Evolutionary conservation across 2,888 invertebrate species (phyloP).

Genomic region (Boloria euphrosyne): DNA sequence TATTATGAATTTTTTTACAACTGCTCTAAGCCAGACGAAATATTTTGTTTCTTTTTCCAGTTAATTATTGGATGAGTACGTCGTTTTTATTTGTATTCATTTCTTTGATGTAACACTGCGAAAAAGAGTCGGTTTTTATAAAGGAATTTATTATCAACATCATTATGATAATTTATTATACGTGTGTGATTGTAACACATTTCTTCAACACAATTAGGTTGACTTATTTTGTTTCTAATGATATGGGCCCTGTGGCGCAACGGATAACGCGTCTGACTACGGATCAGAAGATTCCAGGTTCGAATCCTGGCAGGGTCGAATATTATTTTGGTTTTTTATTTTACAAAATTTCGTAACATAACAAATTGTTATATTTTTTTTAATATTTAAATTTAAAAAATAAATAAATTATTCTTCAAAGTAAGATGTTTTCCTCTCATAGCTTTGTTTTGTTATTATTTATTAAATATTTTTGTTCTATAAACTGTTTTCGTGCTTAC

Average conservation of each 20-base stretch:
- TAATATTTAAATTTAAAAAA: too few species aligned
- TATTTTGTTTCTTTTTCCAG: not conserved
- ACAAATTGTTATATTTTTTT: not conserved
- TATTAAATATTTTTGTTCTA: too few species aligned
- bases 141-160: not conserved
- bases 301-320: slow-evolving; percentile 84
- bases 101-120: not conserved
- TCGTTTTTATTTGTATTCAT: not conserved
- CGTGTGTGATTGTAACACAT: too few species aligned
- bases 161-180: too few species aligned
- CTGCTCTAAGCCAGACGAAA: slow-evolving; percentile 8
- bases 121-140: not conserved
- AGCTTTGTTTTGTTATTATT: too few species aligned
- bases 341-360: slow-evolving; percentile 1
- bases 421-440: not conserved
- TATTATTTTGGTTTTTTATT: not conserved
- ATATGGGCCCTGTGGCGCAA: slow-evolving; percentile 84
- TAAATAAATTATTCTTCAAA: not conserved
- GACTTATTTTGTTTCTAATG: not conserved
- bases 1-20: slow-evolving; percentile 21
- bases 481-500: too few species aligned
- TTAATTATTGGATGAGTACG: not conserved
- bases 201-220: not conserved
- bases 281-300: slow-evolving; percentile 87
- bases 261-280: slow-evolving; percentile 88